A percentile compares a stretch with the other conserved stretches of the same genome.
These are phyloP conservation scores for Papilio polytes DNA, from an alignment of 1,140 invertebrate species.

Conservation along the genomic window DNA sequence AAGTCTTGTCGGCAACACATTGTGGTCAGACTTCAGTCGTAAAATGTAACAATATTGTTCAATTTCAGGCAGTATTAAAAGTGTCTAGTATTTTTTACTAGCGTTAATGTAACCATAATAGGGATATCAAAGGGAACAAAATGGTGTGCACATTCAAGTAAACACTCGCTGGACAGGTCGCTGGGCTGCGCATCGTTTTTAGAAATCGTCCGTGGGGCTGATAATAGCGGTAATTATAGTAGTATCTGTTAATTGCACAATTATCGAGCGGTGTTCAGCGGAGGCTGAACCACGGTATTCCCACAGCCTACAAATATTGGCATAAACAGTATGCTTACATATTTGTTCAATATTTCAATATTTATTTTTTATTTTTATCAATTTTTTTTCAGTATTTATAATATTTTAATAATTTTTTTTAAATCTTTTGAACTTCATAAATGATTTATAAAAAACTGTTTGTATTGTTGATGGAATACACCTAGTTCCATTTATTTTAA, in stretches of 20 bases:
- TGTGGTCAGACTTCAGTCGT: background rate
- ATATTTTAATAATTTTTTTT: too few relatives aligned
- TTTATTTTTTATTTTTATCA: too few relatives aligned
- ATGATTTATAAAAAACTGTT: too few relatives aligned
- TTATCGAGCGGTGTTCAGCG: conserved; percentile 45
- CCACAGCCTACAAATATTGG: conserved; percentile 5
- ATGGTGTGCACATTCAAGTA: background rate
- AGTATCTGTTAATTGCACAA: conserved; percentile 53
- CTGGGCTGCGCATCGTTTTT: conserved; percentile 26
- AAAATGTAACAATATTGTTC: background rate
- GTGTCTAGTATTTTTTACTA: background rate
- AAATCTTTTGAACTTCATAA: too few relatives aligned
- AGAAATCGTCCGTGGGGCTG: conserved; percentile 39
- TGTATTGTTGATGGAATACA: too few relatives aligned
- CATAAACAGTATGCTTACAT: background rate
- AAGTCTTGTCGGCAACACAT: background rate
- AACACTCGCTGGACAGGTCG: conserved; percentile 1
- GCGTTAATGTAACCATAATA: background rate
- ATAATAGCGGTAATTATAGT: conserved; percentile 44
- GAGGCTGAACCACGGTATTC: conserved; percentile 35
- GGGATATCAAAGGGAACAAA: background rate
- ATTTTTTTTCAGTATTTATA: background rate
- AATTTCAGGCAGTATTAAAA: background rate
- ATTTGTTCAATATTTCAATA: background rate
- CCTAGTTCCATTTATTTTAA: too few relatives aligned